Conservation (phyloP, 2,113 vertebrate genomes). For the Brevimyrus niger region DNA sequence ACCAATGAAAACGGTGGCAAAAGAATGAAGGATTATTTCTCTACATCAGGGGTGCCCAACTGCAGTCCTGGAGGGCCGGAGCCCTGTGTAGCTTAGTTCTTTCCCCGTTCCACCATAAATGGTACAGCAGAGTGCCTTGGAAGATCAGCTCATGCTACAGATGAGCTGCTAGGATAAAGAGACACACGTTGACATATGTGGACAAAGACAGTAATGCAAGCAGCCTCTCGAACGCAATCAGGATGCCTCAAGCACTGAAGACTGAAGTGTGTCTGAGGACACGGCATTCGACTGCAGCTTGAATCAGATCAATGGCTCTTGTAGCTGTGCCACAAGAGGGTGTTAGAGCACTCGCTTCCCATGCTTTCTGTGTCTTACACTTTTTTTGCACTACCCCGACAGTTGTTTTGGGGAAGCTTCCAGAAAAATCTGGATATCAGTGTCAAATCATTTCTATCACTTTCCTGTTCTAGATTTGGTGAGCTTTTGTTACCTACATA, state of each 20-base stretch:
- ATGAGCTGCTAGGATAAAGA: not conserved
- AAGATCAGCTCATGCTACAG: not conserved
- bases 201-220: not conserved
- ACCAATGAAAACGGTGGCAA: not conserved
- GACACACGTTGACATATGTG: not conserved
- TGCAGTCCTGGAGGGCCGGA: no score
- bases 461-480: not conserved
- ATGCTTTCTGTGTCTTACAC: not conserved
- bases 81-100: no score
- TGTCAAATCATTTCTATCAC: not conserved
- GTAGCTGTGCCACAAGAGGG: not conserved
- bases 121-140: not conserved
- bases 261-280: not conserved
- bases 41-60: not conserved
- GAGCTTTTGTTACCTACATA: not conserved
- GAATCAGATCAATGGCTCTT: not conserved
- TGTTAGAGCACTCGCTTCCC: not conserved
- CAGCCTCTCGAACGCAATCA: not conserved
- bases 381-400: not conserved
- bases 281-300: not conserved
- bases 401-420: not conserved
- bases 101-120: no score
- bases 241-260: not conserved
- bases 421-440: not conserved
- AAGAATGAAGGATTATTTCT: not conserved